Evolutionary conservation across 1,140 invertebrate species (phyloP).

Genomic region (Limonius californicus): DNA sequence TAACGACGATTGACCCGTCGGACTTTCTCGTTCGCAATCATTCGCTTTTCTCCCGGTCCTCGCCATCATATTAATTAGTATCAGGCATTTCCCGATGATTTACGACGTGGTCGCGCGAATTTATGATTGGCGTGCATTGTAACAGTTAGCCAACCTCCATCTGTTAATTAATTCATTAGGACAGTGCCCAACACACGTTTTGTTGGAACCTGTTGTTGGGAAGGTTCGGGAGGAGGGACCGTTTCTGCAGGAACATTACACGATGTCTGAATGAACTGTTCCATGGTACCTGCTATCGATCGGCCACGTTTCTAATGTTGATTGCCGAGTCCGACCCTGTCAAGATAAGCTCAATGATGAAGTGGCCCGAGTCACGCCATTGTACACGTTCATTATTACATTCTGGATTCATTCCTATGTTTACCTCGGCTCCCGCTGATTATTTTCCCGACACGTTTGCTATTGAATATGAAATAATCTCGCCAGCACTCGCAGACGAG

Average conservation of each 20-base stretch:
- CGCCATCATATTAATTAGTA: no score
- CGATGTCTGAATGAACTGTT: background rate
- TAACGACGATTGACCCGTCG: no score
- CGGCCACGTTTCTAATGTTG: constrained; percentile 2
- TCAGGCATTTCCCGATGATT: no score
- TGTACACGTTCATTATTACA: constrained; percentile 11
- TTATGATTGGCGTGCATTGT: no score
- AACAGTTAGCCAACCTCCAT: background rate
- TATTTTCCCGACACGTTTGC: background rate
- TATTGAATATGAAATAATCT: background rate
- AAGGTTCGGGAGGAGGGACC: background rate
- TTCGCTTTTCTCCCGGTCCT: no score
- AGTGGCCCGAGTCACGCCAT: constrained; percentile 2
- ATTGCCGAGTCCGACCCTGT: constrained; percentile 10
- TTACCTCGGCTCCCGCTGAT: background rate
- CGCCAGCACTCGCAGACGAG: no score
- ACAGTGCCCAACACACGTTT: background rate
- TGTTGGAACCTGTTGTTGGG: background rate
- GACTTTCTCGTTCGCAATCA: no score
- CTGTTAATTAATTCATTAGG: background rate
- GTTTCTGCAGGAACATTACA: background rate
- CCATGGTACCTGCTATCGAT: background rate
- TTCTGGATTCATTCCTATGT: background rate
- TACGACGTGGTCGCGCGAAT: no score
- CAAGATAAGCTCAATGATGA: constrained; percentile 13